Conservation (phyloP, 2,888 invertebrate species). For the Diaprepes abbreviatus region DNA sequence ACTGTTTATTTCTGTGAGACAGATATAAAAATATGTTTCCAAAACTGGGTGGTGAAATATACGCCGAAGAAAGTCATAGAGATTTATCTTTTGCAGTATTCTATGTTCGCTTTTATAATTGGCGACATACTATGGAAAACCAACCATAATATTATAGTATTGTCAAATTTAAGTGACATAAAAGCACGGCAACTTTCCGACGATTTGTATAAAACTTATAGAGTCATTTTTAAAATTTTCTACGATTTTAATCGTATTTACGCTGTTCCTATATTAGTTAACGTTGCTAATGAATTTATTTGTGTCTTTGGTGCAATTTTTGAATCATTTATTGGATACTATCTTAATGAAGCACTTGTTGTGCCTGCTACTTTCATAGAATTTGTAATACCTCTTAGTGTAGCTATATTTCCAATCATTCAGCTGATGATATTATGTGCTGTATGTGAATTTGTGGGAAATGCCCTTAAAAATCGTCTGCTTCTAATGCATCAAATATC, state of each 20-base stretch:
- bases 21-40: constrained; percentile 35
- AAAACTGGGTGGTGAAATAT: constrained; percentile 45
- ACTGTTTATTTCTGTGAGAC: constrained; percentile 15
- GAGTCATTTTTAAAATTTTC: constrained; percentile 42
- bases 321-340: constrained; percentile 52
- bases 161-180: background rate
- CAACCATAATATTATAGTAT: background rate
- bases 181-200: background rate
- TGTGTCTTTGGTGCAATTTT: constrained; percentile 50
- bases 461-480: background rate
- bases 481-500: constrained; percentile 3
- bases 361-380: constrained; percentile 44
- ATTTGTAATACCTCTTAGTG: constrained; percentile 27
- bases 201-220: constrained; percentile 39
- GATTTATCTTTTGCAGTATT: constrained; percentile 37
- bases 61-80: constrained; percentile 48
- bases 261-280: constrained; percentile 49
- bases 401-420: constrained; percentile 17
- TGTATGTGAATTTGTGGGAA: constrained; percentile 6
- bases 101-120: constrained; percentile 4
- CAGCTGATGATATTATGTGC: constrained; percentile 13
- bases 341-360: constrained; percentile 40
- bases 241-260: constrained; percentile 48
- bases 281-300: constrained; percentile 50
- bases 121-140: background rate